phyloP scores from a whole-genome alignment of 2,113 vertebrate genomes.

The Chitala chitala region DNA sequence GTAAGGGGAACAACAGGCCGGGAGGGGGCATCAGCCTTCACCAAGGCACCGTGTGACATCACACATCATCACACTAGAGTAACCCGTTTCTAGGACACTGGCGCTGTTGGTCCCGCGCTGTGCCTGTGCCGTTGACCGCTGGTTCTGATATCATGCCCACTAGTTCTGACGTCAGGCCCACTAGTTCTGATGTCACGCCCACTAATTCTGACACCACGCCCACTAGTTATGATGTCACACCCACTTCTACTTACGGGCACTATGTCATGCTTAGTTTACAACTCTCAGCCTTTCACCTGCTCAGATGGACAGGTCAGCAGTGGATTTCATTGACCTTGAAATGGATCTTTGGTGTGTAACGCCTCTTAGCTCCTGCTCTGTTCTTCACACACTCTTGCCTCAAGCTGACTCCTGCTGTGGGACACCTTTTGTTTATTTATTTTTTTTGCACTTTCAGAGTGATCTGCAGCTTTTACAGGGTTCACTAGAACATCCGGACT shows the following conservation, averaged over 20 bases:
- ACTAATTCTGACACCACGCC: too few relatives aligned
- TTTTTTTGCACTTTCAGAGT: background rate
- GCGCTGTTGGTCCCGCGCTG: too few relatives aligned
- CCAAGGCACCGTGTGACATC: too few relatives aligned
- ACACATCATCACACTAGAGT: too few relatives aligned
- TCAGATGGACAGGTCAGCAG: background rate
- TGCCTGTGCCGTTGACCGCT: background rate
- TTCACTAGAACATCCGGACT: background rate
- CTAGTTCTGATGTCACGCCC: too few relatives aligned
- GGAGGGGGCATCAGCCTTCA: too few relatives aligned
- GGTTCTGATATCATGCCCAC: background rate
- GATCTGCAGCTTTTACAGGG: background rate
- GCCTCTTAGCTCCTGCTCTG: background rate
- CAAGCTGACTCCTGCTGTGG: background rate
- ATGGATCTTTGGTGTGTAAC: background rate
- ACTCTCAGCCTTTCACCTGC: conserved; percentile 4
- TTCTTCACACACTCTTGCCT: background rate
- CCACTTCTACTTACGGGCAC: background rate
- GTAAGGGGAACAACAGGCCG: too few relatives aligned
- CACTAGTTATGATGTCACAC: too few relatives aligned
- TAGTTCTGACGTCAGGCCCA: too few relatives aligned
- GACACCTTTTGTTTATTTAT: background rate
- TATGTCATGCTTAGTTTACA: background rate
- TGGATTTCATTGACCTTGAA: conserved; percentile 21
- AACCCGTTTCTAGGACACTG: too few relatives aligned